Evolutionary conservation across 2,113 vertebrate species (phyloP).

Genomic region (Mesocricetus auratus): DNA sequence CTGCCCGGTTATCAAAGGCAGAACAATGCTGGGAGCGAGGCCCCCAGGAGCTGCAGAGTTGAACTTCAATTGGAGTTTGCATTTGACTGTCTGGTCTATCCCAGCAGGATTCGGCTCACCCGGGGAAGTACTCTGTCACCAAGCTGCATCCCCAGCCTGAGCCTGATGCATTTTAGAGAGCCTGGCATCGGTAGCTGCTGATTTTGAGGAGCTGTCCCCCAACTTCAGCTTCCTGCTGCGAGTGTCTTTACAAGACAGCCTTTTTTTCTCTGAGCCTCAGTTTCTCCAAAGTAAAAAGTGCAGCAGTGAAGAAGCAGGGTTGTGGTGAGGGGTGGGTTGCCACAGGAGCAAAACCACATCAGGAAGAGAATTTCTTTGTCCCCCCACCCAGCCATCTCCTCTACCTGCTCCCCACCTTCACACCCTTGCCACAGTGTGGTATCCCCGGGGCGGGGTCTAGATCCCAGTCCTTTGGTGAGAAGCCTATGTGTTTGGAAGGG

Average conservation of each 20-base stretch:
- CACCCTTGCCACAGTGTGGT: background rate
- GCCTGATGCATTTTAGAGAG: background rate
- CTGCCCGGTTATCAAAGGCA: background rate
- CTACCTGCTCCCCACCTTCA: background rate
- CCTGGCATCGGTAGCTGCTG: accelerated
- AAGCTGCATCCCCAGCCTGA: background rate
- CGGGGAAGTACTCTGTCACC: background rate
- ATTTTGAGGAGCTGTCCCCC: background rate
- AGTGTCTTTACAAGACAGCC: background rate
- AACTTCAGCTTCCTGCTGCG: background rate
- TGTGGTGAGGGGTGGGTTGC: background rate
- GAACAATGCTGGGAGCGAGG: background rate
- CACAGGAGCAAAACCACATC: background rate
- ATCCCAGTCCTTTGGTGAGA: background rate
- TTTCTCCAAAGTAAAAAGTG: background rate
- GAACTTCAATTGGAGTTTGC: background rate
- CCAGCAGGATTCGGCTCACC: slow-evolving; percentile 45
- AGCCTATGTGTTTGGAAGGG: background rate
- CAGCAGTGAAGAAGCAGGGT: background rate
- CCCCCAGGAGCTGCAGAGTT: accelerated
- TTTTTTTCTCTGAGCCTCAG: background rate
- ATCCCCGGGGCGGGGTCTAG: background rate
- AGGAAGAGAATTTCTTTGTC: background rate
- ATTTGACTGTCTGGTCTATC: slow-evolving; percentile 84
- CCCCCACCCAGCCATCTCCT: background rate